Evolutionary conservation across 2,797 vertebrate genomes (phyloP).

Genomic region (Sparus aurata): DNA sequence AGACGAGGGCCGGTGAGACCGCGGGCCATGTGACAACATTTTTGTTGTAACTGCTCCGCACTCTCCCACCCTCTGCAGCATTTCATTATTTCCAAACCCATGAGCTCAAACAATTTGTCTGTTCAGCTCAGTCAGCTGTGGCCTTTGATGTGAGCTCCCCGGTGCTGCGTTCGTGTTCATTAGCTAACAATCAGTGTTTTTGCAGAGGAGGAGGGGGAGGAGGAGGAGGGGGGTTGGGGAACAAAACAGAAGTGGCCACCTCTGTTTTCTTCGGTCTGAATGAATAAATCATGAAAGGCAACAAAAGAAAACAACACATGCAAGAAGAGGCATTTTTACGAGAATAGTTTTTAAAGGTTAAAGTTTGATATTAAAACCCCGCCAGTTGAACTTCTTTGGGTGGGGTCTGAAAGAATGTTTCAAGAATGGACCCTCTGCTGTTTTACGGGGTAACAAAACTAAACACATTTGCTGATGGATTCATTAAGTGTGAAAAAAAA

Average conservation of each 20-base stretch:
- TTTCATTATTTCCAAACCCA: conserved; percentile 85
- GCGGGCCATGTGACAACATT: conserved; percentile 79
- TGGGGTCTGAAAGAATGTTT: conserved; percentile 67
- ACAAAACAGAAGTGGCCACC: conserved; percentile 22
- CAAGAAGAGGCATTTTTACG: conserved; percentile 34
- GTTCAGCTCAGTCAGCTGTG: conserved; percentile 80
- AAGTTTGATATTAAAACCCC: conserved; percentile 30
- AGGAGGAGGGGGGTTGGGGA: conserved; percentile 17
- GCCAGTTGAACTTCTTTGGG: conserved; percentile 48
- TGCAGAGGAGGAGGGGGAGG: conserved; percentile 18
- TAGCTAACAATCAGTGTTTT: conserved; percentile 73
- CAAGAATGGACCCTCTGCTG: conserved; percentile 67
- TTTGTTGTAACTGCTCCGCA: conserved; percentile 78
- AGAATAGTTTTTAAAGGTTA: conserved; percentile 47
- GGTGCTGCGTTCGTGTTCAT: conserved; percentile 74
- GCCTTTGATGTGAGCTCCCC: conserved; percentile 83
- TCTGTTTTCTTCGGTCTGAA: conserved; percentile 5
- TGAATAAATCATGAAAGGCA: conserved; percentile 32
- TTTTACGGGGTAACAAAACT: conserved; percentile 78
- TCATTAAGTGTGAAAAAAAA: conserved; percentile 75
- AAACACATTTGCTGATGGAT: conserved; percentile 83
- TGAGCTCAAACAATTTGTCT: conserved; percentile 84
- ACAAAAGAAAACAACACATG: conserved; percentile 10
- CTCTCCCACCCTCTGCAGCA: conserved; percentile 78
- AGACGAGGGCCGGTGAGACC: conserved; percentile 50